Percentiles rank a stretch among this genome's conserved stretches.
Conservation (phyloP, 2,113 vertebrate genomes). For the Pelmatolapia mariae region DNA sequence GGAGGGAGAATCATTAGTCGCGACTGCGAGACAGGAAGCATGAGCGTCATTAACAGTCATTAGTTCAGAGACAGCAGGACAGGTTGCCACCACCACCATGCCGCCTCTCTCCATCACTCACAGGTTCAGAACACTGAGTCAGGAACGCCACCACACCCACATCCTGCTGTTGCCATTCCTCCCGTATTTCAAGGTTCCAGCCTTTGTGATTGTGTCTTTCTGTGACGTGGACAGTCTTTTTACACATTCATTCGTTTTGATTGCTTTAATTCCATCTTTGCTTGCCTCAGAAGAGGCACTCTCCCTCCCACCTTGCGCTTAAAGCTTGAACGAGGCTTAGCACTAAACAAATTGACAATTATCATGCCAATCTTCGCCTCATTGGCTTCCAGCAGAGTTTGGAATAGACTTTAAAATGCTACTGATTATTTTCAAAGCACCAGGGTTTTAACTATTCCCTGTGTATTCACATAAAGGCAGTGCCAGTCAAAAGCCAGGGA, state of each 20-base stretch:
- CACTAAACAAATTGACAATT: slow-evolving; percentile 32
- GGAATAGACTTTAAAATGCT: slow-evolving; percentile 38
- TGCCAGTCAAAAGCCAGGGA: not conserved
- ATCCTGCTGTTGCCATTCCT: not conserved
- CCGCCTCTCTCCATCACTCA: not conserved
- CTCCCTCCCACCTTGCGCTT: not conserved
- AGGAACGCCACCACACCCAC: not conserved
- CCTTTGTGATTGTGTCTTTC: not conserved
- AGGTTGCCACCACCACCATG: not conserved
- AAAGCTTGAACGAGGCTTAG: not conserved
- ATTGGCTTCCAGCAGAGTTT: slow-evolving; percentile 29
- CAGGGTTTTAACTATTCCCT: not conserved
- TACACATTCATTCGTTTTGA: not conserved
- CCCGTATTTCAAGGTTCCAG: not conserved
- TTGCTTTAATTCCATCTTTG: not conserved
- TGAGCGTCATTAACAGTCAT: slow-evolving; percentile 46
- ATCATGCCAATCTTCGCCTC: slow-evolving; percentile 18
- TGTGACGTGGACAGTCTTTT: not conserved
- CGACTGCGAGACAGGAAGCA: slow-evolving; percentile 26
- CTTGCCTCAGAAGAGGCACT: not conserved
- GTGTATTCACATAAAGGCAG: not conserved
- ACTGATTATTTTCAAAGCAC: slow-evolving; percentile 23
- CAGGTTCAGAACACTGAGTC: not conserved
- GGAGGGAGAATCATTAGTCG: slow-evolving; percentile 30
- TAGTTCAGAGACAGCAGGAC: slow-evolving; percentile 34